These are phyloP conservation scores for Pseudochaenichthys georgianus DNA, from an alignment of 2,797 vertebrate species.

Conservation along the genomic window DNA sequence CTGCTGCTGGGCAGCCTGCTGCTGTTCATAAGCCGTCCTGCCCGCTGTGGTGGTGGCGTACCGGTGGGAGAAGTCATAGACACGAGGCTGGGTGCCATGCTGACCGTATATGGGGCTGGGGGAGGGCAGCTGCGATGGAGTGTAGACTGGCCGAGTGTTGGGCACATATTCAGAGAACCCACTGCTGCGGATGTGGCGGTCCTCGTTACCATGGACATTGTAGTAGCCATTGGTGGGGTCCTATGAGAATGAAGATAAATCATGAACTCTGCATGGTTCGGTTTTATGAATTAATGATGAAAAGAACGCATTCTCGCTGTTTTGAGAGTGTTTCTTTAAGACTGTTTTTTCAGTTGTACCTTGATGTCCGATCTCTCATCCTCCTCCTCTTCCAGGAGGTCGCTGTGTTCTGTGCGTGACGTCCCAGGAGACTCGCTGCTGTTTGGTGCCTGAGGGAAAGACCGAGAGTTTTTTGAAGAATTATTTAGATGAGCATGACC, in stretches of 20 bases:
- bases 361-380: constrained; percentile 89
- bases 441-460: constrained; percentile 87
- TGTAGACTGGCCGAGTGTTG: constrained; percentile 86
- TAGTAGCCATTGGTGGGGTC: constrained; percentile 95
- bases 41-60: constrained; percentile 86
- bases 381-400: constrained; percentile 91
- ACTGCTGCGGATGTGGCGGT: constrained; percentile 82
- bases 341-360: constrained; percentile 74
- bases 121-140: constrained; percentile 85
- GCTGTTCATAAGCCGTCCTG: constrained; percentile 85
- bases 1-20: constrained; percentile 79
- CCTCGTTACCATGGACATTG: constrained; percentile 92
- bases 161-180: constrained; percentile 89
- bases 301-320: constrained; percentile 12
- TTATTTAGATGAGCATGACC: constrained; percentile 61
- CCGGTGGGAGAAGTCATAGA: constrained; percentile 88
- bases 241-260: constrained; percentile 65
- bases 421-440: constrained; percentile 91
- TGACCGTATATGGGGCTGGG: constrained; percentile 88
- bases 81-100: constrained; percentile 82
- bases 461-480: constrained; percentile 59
- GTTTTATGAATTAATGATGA: constrained; percentile 8
- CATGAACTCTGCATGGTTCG: constrained; percentile 1
- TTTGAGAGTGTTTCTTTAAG: constrained; percentile 30
- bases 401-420: constrained; percentile 89